These are phyloP conservation scores for Morus bassanus DNA, from an alignment of 2,797 vertebrate genomes.

Conservation along the genomic window DNA sequence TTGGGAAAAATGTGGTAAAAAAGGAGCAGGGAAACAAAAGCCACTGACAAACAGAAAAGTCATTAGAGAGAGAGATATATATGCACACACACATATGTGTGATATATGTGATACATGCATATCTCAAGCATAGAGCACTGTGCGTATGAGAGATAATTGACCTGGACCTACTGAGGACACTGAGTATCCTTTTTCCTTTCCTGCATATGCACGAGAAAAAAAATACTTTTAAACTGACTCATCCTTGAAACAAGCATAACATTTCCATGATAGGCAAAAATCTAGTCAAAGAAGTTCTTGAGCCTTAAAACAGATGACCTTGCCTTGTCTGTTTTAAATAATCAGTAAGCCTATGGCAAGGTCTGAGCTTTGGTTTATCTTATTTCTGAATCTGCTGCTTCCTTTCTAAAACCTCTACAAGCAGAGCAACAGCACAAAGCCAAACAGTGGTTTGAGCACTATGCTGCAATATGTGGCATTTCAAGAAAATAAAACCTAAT, in stretches of 20 bases:
- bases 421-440: not conserved
- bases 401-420: not conserved
- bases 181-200: not conserved
- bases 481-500: not conserved
- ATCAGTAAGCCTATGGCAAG: not conserved
- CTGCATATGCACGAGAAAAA: not conserved
- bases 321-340: not conserved
- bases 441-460: not conserved
- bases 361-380: constrained; percentile 3
- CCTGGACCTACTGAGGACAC: not conserved
- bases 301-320: not conserved
- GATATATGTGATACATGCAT: no score
- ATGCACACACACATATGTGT: no score
- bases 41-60: not conserved
- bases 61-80: no score
- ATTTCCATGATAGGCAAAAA: not conserved
- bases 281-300: not conserved
- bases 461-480: not conserved
- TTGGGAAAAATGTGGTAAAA: not conserved
- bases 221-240: not conserved
- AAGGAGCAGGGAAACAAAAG: not conserved
- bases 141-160: not conserved
- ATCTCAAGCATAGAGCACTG: not conserved
- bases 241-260: not conserved
- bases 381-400: not conserved